These are phyloP conservation scores for Tor tambroides DNA, from an alignment of 2,113 vertebrate genomes.

Conservation along the genomic window DNA sequence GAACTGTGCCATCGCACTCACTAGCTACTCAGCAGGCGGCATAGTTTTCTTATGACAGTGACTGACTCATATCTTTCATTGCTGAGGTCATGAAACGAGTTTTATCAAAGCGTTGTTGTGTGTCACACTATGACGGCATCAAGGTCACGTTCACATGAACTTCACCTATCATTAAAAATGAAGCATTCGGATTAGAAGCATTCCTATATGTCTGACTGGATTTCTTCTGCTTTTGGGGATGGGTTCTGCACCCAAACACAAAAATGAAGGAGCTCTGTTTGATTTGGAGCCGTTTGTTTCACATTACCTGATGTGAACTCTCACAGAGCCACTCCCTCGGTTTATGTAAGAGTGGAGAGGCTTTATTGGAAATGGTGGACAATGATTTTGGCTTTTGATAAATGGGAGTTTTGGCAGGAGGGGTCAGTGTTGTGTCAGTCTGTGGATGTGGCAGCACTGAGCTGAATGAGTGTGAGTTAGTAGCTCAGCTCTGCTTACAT, in stretches of 20 bases:
- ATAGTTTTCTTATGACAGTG: slow-evolving; percentile 46
- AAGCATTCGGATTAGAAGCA: background rate
- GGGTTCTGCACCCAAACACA: background rate
- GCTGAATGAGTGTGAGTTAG: background rate
- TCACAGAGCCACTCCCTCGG: background rate
- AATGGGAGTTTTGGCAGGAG: background rate
- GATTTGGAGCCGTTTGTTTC: slow-evolving; percentile 1
- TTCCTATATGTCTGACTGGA: background rate
- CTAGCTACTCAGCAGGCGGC: slow-evolving; percentile 3
- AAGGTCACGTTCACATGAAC: slow-evolving; percentile 13
- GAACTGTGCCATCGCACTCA: background rate
- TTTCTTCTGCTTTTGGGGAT: background rate
- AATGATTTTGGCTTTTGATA: slow-evolving; percentile 16
- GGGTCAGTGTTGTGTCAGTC: background rate
- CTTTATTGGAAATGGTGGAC: slow-evolving; percentile 9
- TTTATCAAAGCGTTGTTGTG: slow-evolving; percentile 7
- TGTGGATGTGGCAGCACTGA: slow-evolving; percentile 22
- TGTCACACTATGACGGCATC: background rate
- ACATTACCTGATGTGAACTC: background rate
- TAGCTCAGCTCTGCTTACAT: background rate
- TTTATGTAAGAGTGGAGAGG: background rate
- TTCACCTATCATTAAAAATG: background rate
- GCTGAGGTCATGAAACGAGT: slow-evolving; percentile 38
- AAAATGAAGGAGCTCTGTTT: background rate
- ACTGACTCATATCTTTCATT: slow-evolving; percentile 37